Evolutionary conservation across 2,888 invertebrate genomes (phyloP), one percentile per base, ranked within the genome.

Genomic region (Phengaris arion): DNA sequence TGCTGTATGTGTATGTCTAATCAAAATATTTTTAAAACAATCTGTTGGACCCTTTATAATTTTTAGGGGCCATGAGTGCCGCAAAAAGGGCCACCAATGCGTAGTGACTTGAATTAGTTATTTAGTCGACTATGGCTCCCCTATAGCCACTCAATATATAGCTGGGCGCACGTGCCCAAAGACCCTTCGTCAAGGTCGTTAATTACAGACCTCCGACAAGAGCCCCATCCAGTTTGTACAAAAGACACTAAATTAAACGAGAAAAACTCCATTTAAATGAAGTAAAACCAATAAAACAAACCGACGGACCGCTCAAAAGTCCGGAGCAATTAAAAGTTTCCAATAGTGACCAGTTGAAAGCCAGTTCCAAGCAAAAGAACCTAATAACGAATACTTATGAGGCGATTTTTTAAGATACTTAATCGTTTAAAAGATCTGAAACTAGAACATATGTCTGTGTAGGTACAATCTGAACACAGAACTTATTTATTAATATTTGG

Each of bases 31-130:
- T 86, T 84, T 84, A 81, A 81, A 85, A 85, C 87, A 86, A 83
- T 86, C 85, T 83, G 84, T 86, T 82, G 81, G 82, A 85, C 87
- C 88, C 87, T 80, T 81, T 78, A 76, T 51, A 80, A 79, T 77
- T 78, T 75, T 54, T 35, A 81, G 84, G 85, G 81, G 83, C 81
- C 84, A 84, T 84, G 89, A 89, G 89, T 83, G 86, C 83, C 85
- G 87, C 88, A 87, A 91, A 89, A 90, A 89, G 89, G 86, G 86
- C 88, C 84, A 85, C 87, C 88, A 87, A 89, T 88, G 88, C 87
- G 90, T 89, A 90, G 87, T 90, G 89, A 87, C 88, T 90, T 89
- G 90, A 92, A 93, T 93, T 93, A 92, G 93, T 92, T 88, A 93
- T 93, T 90, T 90, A 90, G 91, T 91, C 91, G 90, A 89, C 89